Evolutionary conservation across 1,140 invertebrate genomes (phyloP).

Genomic region (Tetramorium alpestre): DNA sequence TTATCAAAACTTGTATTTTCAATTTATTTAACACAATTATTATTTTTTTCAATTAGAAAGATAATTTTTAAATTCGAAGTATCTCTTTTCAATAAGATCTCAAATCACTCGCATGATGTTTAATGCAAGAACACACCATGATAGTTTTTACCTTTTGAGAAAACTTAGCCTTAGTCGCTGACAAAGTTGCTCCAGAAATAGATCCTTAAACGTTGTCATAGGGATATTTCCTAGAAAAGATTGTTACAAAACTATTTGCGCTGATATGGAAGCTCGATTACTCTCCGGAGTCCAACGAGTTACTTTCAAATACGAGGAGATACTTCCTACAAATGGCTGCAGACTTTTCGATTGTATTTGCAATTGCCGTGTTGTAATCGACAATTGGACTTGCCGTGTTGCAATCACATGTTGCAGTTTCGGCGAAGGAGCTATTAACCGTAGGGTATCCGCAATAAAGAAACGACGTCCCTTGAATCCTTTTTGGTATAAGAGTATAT

Average conservation of each 20-base stretch:
- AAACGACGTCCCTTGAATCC: constrained; percentile 1
- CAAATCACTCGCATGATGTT: not conserved
- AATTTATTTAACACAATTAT: not conserved
- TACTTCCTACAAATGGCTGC: constrained; percentile 19
- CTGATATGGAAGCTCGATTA: constrained; percentile 47
- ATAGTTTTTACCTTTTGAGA: constrained; percentile 2
- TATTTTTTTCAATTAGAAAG: not conserved
- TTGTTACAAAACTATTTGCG: constrained; percentile 16
- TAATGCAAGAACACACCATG: not conserved
- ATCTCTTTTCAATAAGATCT: not conserved
- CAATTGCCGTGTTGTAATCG: constrained; percentile 26
- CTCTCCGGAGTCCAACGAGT: not conserved
- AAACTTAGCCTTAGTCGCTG: not conserved
- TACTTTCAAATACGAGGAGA: constrained; percentile 41
- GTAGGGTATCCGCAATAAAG: not conserved
- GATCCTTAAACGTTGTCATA: constrained; percentile 22
- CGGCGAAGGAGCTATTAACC: constrained; percentile 15
- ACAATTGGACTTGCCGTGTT: constrained; percentile 30
- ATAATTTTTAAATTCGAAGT: not conserved
- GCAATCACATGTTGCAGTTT: constrained; percentile 40
- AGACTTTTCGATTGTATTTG: constrained; percentile 39
- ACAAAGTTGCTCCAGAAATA: constrained; percentile 24
- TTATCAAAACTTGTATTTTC: not conserved
- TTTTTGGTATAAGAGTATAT: not conserved
- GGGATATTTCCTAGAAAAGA: not conserved